Percentiles rank a stretch among this genome's conserved stretches.
Conservation (phyloP, 2,888 invertebrate genomes). For the Eumacrocentrus americanus region DNA sequence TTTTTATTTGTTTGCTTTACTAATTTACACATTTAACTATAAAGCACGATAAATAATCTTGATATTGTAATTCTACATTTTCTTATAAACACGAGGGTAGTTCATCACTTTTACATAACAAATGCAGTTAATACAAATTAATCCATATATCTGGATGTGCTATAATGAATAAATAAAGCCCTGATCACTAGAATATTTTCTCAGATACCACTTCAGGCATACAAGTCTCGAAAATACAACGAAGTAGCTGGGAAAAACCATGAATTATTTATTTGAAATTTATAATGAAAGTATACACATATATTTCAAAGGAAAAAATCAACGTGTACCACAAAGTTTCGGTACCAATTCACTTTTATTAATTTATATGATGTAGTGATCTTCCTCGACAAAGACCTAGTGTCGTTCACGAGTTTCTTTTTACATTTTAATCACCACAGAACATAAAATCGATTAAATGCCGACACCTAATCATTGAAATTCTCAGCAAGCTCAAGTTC, state of each 20-base stretch:
- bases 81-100: conserved; percentile 11
- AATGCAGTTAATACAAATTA: neutral
- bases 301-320: too few species aligned
- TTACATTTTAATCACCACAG: too few species aligned
- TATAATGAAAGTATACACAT: neutral
- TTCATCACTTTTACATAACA: neutral
- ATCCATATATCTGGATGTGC: neutral
- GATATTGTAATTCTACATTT: conserved; percentile 16
- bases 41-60: conserved; percentile 35
- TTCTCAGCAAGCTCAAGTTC: too few species aligned
- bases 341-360: too few species aligned
- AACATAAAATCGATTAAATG: too few species aligned
- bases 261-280: neutral
- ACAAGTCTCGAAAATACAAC: neutral
- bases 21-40: conserved; percentile 44
- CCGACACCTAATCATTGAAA: too few species aligned
- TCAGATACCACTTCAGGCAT: conserved; percentile 2
- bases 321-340: too few species aligned
- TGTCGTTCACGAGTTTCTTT: too few species aligned
- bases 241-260: neutral
- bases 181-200: conserved; percentile 3
- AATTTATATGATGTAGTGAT: too few species aligned
- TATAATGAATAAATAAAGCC: neutral
- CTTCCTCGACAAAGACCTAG: too few species aligned
- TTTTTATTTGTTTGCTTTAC: conserved; percentile 31